Conservation (phyloP, 2,888 invertebrate species). For the Globia sparganii region DNA sequence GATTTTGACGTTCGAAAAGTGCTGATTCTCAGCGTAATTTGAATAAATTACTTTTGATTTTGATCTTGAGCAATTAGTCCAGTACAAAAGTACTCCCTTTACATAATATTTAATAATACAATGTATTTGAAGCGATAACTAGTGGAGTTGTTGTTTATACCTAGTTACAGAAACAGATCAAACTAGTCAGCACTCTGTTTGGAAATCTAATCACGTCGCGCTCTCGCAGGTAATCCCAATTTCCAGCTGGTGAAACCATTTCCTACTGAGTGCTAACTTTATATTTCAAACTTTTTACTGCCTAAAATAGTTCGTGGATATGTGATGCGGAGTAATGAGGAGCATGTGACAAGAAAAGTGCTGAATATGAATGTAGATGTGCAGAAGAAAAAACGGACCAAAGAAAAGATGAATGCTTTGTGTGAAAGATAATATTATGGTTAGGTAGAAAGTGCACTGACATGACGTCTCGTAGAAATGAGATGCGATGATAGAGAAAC, state of each 20-base stretch:
- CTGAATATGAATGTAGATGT: conserved; percentile 1
- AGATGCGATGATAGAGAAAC: background rate
- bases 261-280: background rate
- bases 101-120: background rate
- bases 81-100: background rate
- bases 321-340: conserved; percentile 28
- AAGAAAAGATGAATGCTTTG: conserved; percentile 30
- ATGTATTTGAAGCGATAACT: background rate
- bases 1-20: background rate
- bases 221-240: conserved; percentile 3
- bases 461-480: background rate
- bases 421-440: conserved; percentile 16
- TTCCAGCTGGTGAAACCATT: background rate
- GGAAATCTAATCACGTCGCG: conserved; percentile 17
- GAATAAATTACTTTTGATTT: background rate
- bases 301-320: conserved; percentile 12
- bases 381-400: background rate
- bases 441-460: background rate
- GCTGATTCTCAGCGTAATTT: background rate
- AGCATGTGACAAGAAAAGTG: background rate
- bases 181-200: background rate
- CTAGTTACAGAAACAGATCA: background rate
- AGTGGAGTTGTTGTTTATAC: background rate
- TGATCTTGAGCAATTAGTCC: background rate
- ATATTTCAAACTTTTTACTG: conserved; percentile 14